Evolutionary conservation across 2,888 invertebrate genomes (phyloP), one percentile per base, ranked within the genome.

Genomic region (Andricus quercusramuli): DNA sequence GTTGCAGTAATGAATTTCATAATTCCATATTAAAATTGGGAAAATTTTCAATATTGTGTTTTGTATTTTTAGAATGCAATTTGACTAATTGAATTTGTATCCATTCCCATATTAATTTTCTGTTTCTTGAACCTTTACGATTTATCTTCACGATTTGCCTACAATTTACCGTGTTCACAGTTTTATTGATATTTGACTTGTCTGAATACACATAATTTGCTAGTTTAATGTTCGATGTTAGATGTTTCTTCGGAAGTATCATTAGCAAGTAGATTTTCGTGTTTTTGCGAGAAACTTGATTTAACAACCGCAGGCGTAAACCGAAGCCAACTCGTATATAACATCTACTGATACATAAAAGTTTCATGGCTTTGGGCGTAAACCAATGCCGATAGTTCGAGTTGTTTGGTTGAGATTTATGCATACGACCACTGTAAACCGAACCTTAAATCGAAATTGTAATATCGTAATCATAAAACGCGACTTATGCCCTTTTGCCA

Each of bases 301-400:
- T 74, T 74, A 29, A 32, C 29, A 56, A 74, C 70, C 70, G 47
- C 70, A 51, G 70, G 70, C 70, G 47, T 70, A 70, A 74, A 56
- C 32, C 32, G 56, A 74, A 74, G 56, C 56, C n/a, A 74, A 74
- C 74, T 74, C 56, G 51, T n/a, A 56, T n/a, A 56, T 74, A 70
- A 70, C 70, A 74, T 74, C 74, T 25, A 25, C 25, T 74, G 51
- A 74, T 56, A 56, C 74, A 74, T 74, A 74, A 74, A 70, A 74
- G 51, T 74, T 74, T 74, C 56, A 74, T 51, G 51, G 51, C 74
- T 56, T n/a, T 13, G 74, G 32, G 56, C 56, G 74, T 51, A 74
- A 56, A 74, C 56, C 51, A 74, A 74, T 74, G 20, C n/a, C n/a
- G 29, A 56, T 56, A 32, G 56, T 74, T 51, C 32, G 70, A 74